phyloP scores from a whole-genome alignment of 2,888 invertebrate genomes.

The Sialis fuliginosa region DNA sequence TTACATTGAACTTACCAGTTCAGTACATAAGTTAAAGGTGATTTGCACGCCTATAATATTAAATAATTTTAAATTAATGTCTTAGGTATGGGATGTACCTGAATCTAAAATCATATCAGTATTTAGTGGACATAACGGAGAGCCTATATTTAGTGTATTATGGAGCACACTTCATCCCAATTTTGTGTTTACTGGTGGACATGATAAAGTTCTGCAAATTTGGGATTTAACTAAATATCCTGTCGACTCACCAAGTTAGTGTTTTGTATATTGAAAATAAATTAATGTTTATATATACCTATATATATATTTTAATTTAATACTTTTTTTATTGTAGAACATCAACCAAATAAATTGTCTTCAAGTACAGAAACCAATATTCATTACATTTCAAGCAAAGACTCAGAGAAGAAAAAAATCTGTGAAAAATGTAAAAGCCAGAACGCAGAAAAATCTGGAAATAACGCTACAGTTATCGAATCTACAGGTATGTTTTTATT shows the following conservation, averaged over 20 bases:
- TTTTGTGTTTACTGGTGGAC: conserved; percentile 44
- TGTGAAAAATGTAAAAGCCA: not conserved
- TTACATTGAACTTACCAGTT: too few species aligned
- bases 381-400: not conserved
- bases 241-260: conserved; percentile 18
- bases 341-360: conserved; percentile 8
- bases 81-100: conserved; percentile 44
- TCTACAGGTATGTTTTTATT: too few species aligned
- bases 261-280: conserved; percentile 4
- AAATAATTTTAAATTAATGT: conserved; percentile 7
- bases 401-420: not conserved
- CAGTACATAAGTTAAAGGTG: too few species aligned
- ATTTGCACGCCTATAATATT: too few species aligned
- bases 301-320: not conserved
- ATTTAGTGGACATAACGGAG: conserved; percentile 35
- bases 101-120: conserved; percentile 34
- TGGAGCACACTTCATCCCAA: conserved; percentile 48
- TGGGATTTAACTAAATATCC: conserved; percentile 40
- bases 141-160: conserved; percentile 33
- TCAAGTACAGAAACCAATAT: not conserved
- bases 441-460: too few species aligned
- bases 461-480: too few species aligned
- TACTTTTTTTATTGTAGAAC: conserved; percentile 12
- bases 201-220: conserved; percentile 43
- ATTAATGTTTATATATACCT: too few species aligned